Base-by-base conservation (phyloP, 2,113 vertebrate species). In the Sylvia atricapilla region DNA sequence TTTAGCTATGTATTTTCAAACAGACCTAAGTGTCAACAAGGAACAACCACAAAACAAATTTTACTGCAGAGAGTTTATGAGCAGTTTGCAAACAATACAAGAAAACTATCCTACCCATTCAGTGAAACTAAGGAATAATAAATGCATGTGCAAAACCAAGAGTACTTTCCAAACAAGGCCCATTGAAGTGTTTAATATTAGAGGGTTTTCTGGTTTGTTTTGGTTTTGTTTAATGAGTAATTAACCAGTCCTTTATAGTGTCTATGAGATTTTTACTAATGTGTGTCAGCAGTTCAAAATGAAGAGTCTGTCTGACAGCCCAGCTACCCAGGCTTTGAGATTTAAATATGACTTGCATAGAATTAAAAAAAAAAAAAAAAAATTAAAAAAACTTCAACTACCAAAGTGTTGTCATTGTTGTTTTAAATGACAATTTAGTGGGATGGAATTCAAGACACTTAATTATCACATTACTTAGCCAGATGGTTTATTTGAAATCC, bases 401-500 rank as follows among this genome's bases (percentile, higher is more conserved):
- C 43, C 70, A 20, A 95, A 90, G 43, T 52, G 64, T 69, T 93
- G 91, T 88, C 74, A 81, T 74, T 95, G 70, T 88, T 92, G n/a
- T 90, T 93, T 85, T 80, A 95, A 87, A 86, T 90, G 82, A 96
- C 75, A 92, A 86, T 94, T 92, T 90, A 86, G 30, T 77, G 52
- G 87, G 82, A 93, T 50, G 15, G n/a, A 95, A 92, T 93, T 94
- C 90, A 96, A 94, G 86, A 86, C 66, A 94, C 66, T 69, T 92
- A 84, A 92, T 87, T 95, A 80, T 90, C 86, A 95, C 76, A 86
- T 92, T 80, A 63, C 64, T 75, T 78, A 89, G 77, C 80, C 84
- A 87, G 68, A 83, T 96, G 84, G 93, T 89, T 96, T 94, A 86
- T 93, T 91, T 92, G 95, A 68, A 92, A 89, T 87, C 84, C 64